These are phyloP conservation scores for Cenopis cana DNA, from an alignment of 2,888 invertebrate species.

Conservation along the genomic window DNA sequence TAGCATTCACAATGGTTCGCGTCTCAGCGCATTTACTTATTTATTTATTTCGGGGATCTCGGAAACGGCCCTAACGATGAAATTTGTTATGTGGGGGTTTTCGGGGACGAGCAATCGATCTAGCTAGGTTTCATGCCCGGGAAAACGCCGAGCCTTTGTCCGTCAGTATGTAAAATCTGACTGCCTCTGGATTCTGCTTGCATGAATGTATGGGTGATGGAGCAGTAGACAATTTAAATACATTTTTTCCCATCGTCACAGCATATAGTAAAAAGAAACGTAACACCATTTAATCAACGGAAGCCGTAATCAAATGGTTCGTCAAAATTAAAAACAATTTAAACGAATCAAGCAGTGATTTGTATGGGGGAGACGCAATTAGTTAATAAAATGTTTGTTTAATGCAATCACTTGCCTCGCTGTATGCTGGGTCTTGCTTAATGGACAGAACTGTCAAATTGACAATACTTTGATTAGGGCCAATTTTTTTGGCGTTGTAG, in stretches of 20 bases:
- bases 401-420: conserved; percentile 48
- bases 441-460: neutral
- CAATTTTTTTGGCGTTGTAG: too few relatives aligned
- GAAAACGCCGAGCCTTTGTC: too few relatives aligned
- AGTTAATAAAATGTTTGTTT: conserved; percentile 63
- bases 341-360: conserved; percentile 57
- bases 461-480: too few relatives aligned
- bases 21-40: too few relatives aligned
- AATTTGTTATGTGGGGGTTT: too few relatives aligned
- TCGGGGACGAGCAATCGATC: too few relatives aligned
- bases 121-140: too few relatives aligned
- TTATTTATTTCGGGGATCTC: too few relatives aligned
- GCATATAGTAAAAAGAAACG: conserved; percentile 12
- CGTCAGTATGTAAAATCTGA: too few relatives aligned
- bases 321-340: conserved; percentile 75
- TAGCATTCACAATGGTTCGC: too few relatives aligned
- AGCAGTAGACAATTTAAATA: too few relatives aligned
- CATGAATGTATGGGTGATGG: neutral
- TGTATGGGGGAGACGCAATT: conserved; percentile 63
- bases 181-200: neutral
- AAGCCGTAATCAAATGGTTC: conserved; percentile 71
- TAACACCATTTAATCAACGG: conserved; percentile 53
- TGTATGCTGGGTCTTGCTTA: conserved; percentile 6
- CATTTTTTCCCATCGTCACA: conserved; percentile 9
- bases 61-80: too few relatives aligned